A percentile compares a stretch with the other conserved stretches of the same genome.
Conservation (phyloP, 2,888 invertebrate genomes). For the Zygothrica quintamaculata region DNA sequence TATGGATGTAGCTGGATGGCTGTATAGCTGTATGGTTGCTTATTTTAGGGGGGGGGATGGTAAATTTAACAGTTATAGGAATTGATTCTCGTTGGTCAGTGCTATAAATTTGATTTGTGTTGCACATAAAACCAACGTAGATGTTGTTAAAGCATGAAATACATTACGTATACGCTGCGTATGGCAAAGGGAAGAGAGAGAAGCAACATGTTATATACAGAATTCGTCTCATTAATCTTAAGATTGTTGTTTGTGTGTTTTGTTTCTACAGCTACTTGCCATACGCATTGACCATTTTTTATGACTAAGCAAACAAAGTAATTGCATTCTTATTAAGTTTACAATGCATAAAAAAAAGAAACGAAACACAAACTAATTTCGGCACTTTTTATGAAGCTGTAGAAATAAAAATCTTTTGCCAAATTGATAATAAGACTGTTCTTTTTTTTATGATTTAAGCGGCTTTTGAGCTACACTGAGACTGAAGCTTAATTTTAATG, state of each 20-base stretch:
- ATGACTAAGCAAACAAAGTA: constrained; percentile 32
- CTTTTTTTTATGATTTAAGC: not conserved
- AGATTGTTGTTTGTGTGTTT: constrained; percentile 1
- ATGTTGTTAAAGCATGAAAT: constrained; percentile 34
- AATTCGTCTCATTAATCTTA: constrained; percentile 7
- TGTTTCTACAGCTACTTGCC: too few species aligned
- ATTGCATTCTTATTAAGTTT: constrained; percentile 47
- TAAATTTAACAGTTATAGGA: constrained; percentile 28
- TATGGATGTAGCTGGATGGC: too few species aligned
- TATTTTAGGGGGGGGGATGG: not conserved
- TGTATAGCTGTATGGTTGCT: too few species aligned
- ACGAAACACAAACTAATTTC: constrained; percentile 33
- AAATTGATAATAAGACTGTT: too few species aligned
- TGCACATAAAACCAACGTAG: constrained; percentile 53
- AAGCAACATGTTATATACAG: constrained; percentile 4
- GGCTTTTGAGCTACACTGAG: not conserved
- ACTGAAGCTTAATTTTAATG: not conserved
- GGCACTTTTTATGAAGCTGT: constrained; percentile 14
- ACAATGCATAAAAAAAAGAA: constrained; percentile 18
- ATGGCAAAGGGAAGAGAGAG: not conserved
- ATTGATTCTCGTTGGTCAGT: constrained; percentile 17
- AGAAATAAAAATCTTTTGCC: not conserved
- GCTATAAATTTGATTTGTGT: constrained; percentile 78
- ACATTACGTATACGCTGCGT: constrained; percentile 58
- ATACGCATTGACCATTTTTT: constrained; percentile 24